A percentile compares a stretch with the other conserved stretches of the same genome.
These are phyloP conservation scores for Ceratina calcarata DNA, from an alignment of 1,140 invertebrate genomes.

Conservation along the genomic window DNA sequence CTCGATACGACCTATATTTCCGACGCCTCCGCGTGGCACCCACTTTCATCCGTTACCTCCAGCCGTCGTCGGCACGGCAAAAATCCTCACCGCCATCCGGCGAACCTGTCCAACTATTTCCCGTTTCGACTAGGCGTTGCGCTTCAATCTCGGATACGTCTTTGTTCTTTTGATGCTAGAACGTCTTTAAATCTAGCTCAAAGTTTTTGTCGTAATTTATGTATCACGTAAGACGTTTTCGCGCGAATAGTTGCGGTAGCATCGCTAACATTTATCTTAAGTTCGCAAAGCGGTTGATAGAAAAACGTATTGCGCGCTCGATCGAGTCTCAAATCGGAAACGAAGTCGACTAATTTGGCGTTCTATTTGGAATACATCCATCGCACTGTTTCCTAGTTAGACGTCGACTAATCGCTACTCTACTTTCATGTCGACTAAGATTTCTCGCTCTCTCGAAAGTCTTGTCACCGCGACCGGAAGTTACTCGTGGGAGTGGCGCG, in stretches of 20 bases:
- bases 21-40: constrained; percentile 2
- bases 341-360: constrained; percentile 4
- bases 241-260: too few species aligned
- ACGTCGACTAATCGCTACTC: constrained; percentile 13
- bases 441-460: constrained; percentile 36
- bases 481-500: background rate
- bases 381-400: background rate
- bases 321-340: constrained; percentile 17
- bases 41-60: background rate
- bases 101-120: constrained; percentile 1
- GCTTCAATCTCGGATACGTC: background rate
- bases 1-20: constrained; percentile 41
- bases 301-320: background rate
- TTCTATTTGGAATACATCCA: constrained; percentile 24
- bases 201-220: too few species aligned
- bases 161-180: too few species aligned
- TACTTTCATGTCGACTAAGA: constrained; percentile 47
- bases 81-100: too few species aligned
- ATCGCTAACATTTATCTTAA: too few species aligned
- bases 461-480: background rate
- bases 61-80: constrained; percentile 7
- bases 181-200: too few species aligned
- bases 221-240: too few species aligned
- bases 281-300: too few species aligned
- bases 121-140: background rate